These are phyloP conservation scores for Mus spicilegus DNA, from an alignment of 2,113 vertebrate species.

Conservation along the genomic window DNA sequence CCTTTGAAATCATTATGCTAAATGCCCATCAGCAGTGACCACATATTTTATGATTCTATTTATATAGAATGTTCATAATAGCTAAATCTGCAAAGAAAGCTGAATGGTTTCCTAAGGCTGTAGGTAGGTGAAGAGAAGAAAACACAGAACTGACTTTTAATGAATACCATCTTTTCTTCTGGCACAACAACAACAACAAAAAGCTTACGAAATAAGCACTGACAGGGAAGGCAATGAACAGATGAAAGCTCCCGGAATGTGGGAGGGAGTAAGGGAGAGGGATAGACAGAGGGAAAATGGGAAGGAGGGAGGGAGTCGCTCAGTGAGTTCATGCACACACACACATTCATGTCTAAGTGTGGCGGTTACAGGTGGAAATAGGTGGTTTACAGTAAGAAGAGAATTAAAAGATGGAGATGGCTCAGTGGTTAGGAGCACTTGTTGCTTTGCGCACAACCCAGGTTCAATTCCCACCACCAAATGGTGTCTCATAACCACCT, in stretches of 20 bases:
- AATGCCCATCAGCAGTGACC: not conserved
- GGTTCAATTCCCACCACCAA: not conserved
- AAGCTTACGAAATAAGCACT: constrained; percentile 7
- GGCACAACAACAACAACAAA: not conserved
- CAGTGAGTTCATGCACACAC: not conserved
- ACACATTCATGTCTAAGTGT: not conserved
- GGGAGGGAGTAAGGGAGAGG: not conserved
- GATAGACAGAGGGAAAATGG: too few relatives aligned
- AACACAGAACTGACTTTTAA: not conserved
- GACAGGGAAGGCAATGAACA: not conserved
- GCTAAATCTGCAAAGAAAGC: not conserved
- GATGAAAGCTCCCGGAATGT: not conserved
- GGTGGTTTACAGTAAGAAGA: not conserved
- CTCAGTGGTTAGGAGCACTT: not conserved
- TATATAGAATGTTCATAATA: constrained; percentile 12
- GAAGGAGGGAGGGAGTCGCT: not conserved
- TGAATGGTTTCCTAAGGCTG: not conserved
- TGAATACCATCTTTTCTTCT: not conserved
- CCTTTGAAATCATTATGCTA: constrained; percentile 29
- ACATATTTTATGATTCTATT: not conserved
- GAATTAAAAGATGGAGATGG: not conserved
- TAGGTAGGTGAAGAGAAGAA: not conserved
- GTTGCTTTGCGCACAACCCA: not conserved
- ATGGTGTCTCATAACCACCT: not conserved
- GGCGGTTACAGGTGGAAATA: not conserved